Base-by-base conservation (phyloP, 1,140 invertebrate species). In the Antheraea pernyi region DNA sequence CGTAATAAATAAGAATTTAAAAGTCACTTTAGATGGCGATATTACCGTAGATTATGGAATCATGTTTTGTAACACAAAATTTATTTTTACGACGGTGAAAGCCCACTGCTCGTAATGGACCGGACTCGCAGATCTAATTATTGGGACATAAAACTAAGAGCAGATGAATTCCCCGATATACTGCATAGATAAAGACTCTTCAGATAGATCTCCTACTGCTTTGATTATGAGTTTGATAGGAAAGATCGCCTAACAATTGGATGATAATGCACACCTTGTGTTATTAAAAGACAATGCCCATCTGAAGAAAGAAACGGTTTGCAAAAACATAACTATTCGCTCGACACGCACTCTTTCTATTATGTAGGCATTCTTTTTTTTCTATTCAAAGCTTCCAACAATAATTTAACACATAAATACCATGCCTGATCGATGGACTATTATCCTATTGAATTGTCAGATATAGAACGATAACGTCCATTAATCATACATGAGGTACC, bases 401-500 rank as follows among this genome's bases (percentile, higher is more conserved):
- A n/a, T n/a, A 53, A 53, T 53, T 53, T 53, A 53, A 53, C 46
- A 13, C 46, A 53, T 16, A n/a, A 16, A 53, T 16, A 53, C 46
- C 11, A 6, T 16, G 13, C 46, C 46, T n/a, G 11, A 16, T 53
- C 16, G 11, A 53, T 53, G 46, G 11, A 53, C 13, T 16, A 6
- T n/a, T 53, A 11, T 58, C 7, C 65, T 65, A 53, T 53, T 69
- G 62, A 68, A 72, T 66, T 64, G 64, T 13, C 16, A 16, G 19
- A 59, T 42, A 73, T 68, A 65, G 67, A 67, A 62, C 36, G 63
- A 68, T 75, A 70, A 70, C 70, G 67, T 42, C 39, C 42, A 61
- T 73, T 73, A 73, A 76, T 76, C 74, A 76, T 73, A 53, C 46
- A 16, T 13, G 46, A n/a, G 39, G 39, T 67, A 48, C 70, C 58